A percentile compares a stretch with the other conserved stretches of the same genome.
These are phyloP conservation scores for Ophiodon elongatus DNA, from an alignment of 2,113 vertebrate species.

Conservation along the genomic window DNA sequence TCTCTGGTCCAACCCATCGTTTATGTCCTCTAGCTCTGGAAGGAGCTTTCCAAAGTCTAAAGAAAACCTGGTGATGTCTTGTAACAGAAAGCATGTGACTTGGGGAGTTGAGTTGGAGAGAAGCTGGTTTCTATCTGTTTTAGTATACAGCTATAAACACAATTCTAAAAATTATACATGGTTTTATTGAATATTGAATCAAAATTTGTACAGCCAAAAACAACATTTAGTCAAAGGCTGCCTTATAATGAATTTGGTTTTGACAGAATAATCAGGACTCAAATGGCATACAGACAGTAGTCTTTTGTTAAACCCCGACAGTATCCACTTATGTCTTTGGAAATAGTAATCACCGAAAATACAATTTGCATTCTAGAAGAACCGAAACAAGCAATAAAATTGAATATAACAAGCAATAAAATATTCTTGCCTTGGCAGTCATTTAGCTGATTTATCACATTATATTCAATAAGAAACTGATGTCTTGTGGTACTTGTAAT, in stretches of 20 bases:
- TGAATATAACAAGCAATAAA: background rate
- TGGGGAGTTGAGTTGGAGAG: background rate
- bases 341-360: background rate
- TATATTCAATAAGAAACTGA: constrained; percentile 6
- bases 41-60: background rate
- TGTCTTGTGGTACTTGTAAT: background rate
- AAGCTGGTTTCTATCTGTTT: background rate
- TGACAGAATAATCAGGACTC: background rate
- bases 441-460: background rate
- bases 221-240: constrained; percentile 11
- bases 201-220: constrained; percentile 27
- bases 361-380: background rate
- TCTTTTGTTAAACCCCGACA: background rate
- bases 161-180: background rate
- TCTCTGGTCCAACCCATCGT: no score
- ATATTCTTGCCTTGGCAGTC: constrained; percentile 4
- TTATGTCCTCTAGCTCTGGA: background rate
- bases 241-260: background rate
- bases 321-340: background rate
- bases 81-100: background rate
- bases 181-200: constrained; percentile 26
- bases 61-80: background rate
- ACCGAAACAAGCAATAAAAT: constrained; percentile 6
- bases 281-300: background rate
- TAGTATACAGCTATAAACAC: background rate